Evolutionary conservation across 2,797 vertebrate species (phyloP), one percentile per base, ranked within the genome.

Genomic region (Catostomus latipinnis): DNA sequence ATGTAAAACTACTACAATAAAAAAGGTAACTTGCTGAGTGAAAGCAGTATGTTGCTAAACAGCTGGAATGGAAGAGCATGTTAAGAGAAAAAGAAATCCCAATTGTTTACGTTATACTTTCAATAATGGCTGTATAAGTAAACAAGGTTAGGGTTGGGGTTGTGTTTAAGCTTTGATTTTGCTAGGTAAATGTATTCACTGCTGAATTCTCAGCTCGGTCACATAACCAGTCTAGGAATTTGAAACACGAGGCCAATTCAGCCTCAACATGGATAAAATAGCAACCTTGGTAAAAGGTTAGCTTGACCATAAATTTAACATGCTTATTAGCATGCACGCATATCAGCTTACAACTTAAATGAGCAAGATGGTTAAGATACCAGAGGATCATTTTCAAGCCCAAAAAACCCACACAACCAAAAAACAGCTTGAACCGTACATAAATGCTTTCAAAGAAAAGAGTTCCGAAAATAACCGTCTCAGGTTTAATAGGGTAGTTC

Each of bases 251-350:
- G 70, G 72, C 60, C 67, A 14, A 10, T 67, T 58, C 67, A 62
- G 56, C 56, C 52, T 72, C 53, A 50, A 18, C 67, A 69, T 56
- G 63, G 70, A 81, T 66, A 81, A 74, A 76, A 74, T 52, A 60
- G 57, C 72, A 66, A 76, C 78, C 78, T 68, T 70, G 74, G 71
- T 62, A 78, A 80, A 80, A 79, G 69, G 71, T 81, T 78, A 60
- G 34, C 34, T 34, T 61, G 58, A 12, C 18, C 3, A 8, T 71
- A 80, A 65, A 75, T 53, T 52, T 57, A 66, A 76, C 80, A 71
- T 49, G 53, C 62, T 50, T n/a, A 58, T 54, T 43, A 46, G 45
- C 11, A 56, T 54, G 48, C 62, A 63, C 61, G 34, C 1, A 67
- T 8, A 13, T 43, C 46, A 58, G 52, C 14, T 43, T 9, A 65